Conservation (phyloP, 1,140 invertebrate species). For the Drosophila teissieri region DNA sequence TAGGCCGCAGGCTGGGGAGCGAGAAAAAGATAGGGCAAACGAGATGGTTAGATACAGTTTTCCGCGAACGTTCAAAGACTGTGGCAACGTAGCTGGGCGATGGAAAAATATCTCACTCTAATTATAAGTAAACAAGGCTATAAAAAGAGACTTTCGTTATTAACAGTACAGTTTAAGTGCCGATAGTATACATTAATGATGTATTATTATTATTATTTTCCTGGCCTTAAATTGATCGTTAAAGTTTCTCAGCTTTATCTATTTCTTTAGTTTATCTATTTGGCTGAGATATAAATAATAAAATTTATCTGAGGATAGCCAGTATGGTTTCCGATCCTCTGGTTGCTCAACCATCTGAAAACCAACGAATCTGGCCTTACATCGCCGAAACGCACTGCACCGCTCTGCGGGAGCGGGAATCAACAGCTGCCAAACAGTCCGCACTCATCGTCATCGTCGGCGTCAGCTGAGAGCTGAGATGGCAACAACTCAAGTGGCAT, state of each 20-base stretch:
- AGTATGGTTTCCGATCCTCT: too few relatives aligned
- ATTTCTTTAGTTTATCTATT: background rate
- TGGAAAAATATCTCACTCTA: slow-evolving; percentile 21
- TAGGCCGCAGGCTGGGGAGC: slow-evolving; percentile 56
- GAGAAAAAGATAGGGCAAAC: slow-evolving; percentile 3
- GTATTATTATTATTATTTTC: background rate
- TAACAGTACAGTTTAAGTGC: background rate
- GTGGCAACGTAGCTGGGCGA: background rate
- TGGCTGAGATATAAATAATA: background rate
- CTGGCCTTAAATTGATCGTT: background rate
- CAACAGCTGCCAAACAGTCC: slow-evolving; percentile 67
- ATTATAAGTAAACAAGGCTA: slow-evolving; percentile 11
- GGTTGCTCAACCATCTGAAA: background rate
- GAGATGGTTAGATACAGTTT: slow-evolving; percentile 18
- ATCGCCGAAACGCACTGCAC: slow-evolving; percentile 22
- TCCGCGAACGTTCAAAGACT: background rate
- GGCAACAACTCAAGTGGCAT: slow-evolving; percentile 74
- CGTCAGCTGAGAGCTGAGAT: slow-evolving; percentile 38
- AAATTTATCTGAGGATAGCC: background rate
- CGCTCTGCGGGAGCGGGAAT: slow-evolving; percentile 20
- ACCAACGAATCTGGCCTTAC: slow-evolving; percentile 7
- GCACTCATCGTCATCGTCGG: slow-evolving; percentile 48
- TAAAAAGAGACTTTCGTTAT: slow-evolving; percentile 1
- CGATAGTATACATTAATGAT: background rate
- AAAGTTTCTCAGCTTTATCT: background rate